Conservation (phyloP, 2,797 vertebrate genomes). For the Tenualosa thibaudeaui region DNA sequence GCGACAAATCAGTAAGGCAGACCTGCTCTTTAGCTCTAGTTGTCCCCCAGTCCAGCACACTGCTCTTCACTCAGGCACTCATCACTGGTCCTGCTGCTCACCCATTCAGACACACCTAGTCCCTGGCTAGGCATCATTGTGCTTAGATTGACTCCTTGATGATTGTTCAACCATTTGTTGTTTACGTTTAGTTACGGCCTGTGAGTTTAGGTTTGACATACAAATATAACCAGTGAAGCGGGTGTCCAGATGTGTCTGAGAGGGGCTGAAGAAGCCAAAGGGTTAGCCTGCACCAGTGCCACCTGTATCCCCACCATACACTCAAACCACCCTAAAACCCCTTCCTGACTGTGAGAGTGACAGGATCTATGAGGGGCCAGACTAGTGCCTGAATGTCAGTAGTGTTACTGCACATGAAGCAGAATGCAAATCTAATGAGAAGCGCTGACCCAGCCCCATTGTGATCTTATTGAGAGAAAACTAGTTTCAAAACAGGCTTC, state of each 20-base stretch:
- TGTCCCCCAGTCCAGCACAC: constrained; percentile 30
- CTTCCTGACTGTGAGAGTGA: neutral
- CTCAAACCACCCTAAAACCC: neutral
- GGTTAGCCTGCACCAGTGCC: neutral
- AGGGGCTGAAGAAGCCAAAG: neutral
- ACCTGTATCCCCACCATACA: neutral
- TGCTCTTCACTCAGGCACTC: neutral
- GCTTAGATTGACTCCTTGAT: neutral
- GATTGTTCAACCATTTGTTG: neutral
- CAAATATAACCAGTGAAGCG: neutral
- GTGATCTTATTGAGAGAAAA: neutral
- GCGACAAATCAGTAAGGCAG: constrained; percentile 86
- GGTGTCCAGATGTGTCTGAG: neutral
- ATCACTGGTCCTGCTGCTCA: neutral
- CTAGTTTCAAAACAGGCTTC: neutral
- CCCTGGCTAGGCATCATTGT: neutral
- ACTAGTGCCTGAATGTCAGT: neutral
- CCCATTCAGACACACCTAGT: neutral
- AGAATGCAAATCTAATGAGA: neutral
- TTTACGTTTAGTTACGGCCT: neutral
- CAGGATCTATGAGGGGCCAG: neutral
- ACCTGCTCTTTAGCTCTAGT: constrained; percentile 51
- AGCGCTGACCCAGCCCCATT: neutral
- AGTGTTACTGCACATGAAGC: neutral
- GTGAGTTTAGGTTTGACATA: neutral